These are phyloP conservation scores for Lophura nycthemera DNA, from an alignment of 2,113 vertebrate genomes.

Conservation along the genomic window DNA sequence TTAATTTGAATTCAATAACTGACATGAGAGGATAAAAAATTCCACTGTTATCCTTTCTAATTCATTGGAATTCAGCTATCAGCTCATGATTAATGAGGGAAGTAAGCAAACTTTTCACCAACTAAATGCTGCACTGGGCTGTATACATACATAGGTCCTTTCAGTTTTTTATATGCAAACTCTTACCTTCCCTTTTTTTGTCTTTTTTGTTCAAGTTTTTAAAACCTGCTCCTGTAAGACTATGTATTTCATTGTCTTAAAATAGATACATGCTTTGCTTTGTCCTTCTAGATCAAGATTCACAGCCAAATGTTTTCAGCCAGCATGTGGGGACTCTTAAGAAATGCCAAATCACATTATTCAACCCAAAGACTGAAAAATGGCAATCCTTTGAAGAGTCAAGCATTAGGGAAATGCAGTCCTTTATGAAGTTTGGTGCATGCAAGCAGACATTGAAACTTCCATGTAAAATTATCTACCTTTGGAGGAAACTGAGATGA, in stretches of 20 bases:
- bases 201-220: not conserved
- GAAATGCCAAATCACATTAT: not conserved
- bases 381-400: not conserved
- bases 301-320: not conserved
- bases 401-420: not conserved
- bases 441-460: not conserved
- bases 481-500: not conserved
- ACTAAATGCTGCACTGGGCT: not conserved
- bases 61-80: constrained; percentile 11
- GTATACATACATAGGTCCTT: fast-evolving
- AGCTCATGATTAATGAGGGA: not conserved
- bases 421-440: not conserved
- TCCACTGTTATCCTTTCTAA: not conserved
- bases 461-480: not conserved
- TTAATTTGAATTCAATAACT: not conserved
- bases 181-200: not conserved
- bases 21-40: not conserved
- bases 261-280: not conserved
- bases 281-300: not conserved
- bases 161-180: not conserved
- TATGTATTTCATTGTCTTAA: not conserved
- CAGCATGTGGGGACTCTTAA: not conserved
- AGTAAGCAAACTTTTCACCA: not conserved
- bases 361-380: not conserved
- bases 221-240: not conserved